phyloP scores from a whole-genome alignment of 2,888 invertebrate genomes.

The Congeria kusceri region DNA sequence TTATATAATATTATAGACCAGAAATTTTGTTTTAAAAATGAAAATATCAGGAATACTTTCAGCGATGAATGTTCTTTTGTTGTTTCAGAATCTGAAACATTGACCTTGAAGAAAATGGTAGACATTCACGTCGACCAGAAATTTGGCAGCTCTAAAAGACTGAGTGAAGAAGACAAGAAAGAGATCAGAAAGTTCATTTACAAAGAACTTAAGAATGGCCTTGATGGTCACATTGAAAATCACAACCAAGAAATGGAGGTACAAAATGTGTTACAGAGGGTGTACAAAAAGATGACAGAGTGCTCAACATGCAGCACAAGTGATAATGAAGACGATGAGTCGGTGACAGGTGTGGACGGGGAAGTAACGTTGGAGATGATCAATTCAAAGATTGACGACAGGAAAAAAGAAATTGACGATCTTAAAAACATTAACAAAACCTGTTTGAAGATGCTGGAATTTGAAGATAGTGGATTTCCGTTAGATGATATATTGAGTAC shows the following conservation, averaged over 20 bases:
- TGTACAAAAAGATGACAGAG: slow-evolving; percentile 31
- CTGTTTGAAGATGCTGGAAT: slow-evolving; percentile 47
- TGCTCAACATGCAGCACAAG: not conserved
- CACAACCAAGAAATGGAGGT: slow-evolving; percentile 22
- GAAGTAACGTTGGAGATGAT: slow-evolving; percentile 53
- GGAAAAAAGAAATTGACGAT: slow-evolving; percentile 36
- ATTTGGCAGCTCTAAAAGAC: slow-evolving; percentile 76
- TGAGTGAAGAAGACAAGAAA: slow-evolving; percentile 77
- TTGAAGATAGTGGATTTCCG: slow-evolving; percentile 37
- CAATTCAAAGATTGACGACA: slow-evolving; percentile 36
- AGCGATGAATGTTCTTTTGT: not conserved
- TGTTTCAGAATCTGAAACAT: slow-evolving; percentile 47
- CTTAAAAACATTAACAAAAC: slow-evolving; percentile 50
- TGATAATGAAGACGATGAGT: not conserved
- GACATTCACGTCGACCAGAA: slow-evolving; percentile 73
- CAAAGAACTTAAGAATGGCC: slow-evolving; percentile 31
- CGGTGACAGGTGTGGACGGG: slow-evolving; percentile 14
- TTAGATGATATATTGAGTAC: slow-evolving; percentile 48
- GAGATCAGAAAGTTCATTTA: slow-evolving; percentile 68
- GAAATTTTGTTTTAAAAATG: too few relatives aligned
- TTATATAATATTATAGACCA: too few relatives aligned
- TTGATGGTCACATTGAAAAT: not conserved
- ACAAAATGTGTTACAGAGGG: slow-evolving; percentile 34
- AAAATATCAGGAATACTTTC: too few relatives aligned
- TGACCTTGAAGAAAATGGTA: slow-evolving; percentile 65